Evolutionary conservation across 2,888 invertebrate species (phyloP), one percentile per base, ranked within the genome.

Genomic region (Diarsia mendica): DNA sequence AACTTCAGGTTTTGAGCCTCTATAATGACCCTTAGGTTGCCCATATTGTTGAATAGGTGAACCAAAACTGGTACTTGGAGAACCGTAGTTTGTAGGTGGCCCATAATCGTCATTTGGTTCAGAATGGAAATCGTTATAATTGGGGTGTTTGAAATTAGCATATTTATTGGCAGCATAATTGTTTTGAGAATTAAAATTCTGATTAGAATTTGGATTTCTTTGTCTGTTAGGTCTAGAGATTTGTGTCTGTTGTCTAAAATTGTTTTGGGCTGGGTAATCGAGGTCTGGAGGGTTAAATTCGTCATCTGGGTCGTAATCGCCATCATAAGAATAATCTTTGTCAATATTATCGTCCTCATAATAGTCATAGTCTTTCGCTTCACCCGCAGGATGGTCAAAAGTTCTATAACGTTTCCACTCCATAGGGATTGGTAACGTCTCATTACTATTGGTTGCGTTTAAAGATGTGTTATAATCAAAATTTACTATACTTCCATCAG

Each of bases 371-470:
- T 87, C 88, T 66, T 72, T 87, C 23, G 87, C 86, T 72, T 80
- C 88, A 6, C 88, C 87, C 69, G 79, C 48, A 60, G 78, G 55
- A 15, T 83, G 80, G 20, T 71, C 58, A 6, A 78, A 67, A 11
- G 55, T 44, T 68, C 87, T 89, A 76, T 85, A 78, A 73, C 91
- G 86, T 88, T 87, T 90, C 65, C 93, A 87, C 75, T 90, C 86
- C 78, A 92, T 92, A 53, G 93, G 85, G 51, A 71, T 86, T 39
- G 92, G 91, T 67, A 90, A 80, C 5, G 87, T 86, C 60, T 89
- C 89, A 63, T 89, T 89, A 53, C 68, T 81, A 82, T 88, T 84
- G 75, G 80, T 72, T n/a, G 65, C 76, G 10, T 51, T 75, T 28
- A 33, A 0, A 33, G 60, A 15, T 46, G 13, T 72, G 5, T 67